phyloP scores from a whole-genome alignment of 2,113 vertebrate species.

The Paedocypris sp. region DNA sequence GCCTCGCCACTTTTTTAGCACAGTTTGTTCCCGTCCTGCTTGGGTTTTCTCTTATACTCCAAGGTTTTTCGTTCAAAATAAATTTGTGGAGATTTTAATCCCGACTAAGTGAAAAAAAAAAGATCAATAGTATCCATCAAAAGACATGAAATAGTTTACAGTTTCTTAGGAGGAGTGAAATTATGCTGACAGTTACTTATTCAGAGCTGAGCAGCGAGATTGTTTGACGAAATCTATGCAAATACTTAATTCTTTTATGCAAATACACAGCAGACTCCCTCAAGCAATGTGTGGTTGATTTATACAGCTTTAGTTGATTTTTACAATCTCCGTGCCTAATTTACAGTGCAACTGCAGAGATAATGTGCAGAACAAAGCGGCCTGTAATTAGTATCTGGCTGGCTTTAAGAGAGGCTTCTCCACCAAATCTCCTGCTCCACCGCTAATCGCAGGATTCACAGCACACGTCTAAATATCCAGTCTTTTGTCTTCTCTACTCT shows the following conservation, averaged over 20 bases:
- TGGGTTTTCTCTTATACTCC: neutral
- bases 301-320: slow-evolving; percentile 56
- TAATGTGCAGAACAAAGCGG: slow-evolving; percentile 62
- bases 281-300: slow-evolving; percentile 43
- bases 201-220: neutral
- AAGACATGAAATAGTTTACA: too few species aligned
- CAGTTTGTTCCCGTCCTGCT: slow-evolving; percentile 16
- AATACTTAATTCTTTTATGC: slow-evolving; percentile 5
- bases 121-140: too few species aligned
- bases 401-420: slow-evolving; percentile 43
- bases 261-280: slow-evolving; percentile 37
- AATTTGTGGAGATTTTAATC: too few species aligned
- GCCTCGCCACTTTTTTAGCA: slow-evolving; percentile 22
- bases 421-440: slow-evolving; percentile 33
- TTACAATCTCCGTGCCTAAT: slow-evolving; percentile 58
- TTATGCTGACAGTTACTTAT: neutral
- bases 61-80: neutral
- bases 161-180: neutral
- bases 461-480: slow-evolving; percentile 26
- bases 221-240: neutral
- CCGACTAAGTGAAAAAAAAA: too few species aligned
- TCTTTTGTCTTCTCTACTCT: slow-evolving; percentile 24
- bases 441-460: slow-evolving; percentile 29
- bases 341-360: slow-evolving; percentile 61
- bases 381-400: slow-evolving; percentile 58